These are phyloP conservation scores for Sinocyclocheilus grahami DNA, from an alignment of 2,113 vertebrate species.

Conservation along the genomic window DNA sequence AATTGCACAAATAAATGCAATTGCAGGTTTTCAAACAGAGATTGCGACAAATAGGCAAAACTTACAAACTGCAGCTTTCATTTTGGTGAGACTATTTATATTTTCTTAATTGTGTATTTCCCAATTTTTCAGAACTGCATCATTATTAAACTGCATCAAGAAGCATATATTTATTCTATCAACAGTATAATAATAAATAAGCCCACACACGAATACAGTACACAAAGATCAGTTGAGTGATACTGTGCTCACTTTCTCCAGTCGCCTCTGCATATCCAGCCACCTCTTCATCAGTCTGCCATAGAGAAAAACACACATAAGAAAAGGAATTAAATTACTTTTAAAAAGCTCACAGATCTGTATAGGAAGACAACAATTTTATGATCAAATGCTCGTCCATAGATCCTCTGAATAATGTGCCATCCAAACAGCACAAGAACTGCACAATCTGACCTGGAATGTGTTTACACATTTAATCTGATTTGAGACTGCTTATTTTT, in stretches of 20 bases:
- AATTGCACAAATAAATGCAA: no score
- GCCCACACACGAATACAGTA: conserved; percentile 11
- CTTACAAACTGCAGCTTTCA: no score
- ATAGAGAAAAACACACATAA: conserved; percentile 42
- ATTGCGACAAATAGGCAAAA: no score
- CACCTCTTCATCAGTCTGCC: conserved; percentile 81
- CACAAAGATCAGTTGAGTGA: conserved; percentile 43
- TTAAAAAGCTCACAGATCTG: neutral
- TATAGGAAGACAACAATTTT: no score
- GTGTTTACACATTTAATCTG: no score
- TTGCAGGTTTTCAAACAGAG: no score
- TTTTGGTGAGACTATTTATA: neutral
- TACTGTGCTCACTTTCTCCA: conserved; percentile 80
- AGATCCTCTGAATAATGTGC: no score
- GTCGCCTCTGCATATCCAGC: conserved; percentile 75
- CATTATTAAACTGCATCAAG: neutral
- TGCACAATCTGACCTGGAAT: no score
- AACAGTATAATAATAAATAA: conserved; percentile 12
- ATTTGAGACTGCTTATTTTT: no score
- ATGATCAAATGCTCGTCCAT: no score
- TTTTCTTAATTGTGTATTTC: neutral
- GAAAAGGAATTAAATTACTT: neutral
- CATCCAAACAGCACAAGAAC: no score
- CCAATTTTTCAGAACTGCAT: neutral
- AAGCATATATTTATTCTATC: neutral